A percentile compares a stretch with the other conserved stretches of the same genome.
Conservation (phyloP, 2,888 invertebrate species). For the Pedicia rivosa region DNA sequence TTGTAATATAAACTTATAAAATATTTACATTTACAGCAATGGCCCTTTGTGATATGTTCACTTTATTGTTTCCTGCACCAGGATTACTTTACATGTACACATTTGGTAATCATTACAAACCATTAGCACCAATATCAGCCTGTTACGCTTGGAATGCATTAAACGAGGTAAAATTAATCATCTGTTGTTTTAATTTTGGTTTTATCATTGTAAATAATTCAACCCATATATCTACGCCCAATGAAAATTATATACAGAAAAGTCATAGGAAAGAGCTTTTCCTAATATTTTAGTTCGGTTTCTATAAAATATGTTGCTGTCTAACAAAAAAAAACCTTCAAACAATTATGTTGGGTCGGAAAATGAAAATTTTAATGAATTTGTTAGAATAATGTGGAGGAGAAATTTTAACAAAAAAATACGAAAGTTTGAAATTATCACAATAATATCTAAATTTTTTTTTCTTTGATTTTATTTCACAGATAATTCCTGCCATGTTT, state of each 20-base stretch:
- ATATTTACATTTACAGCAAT: slow-evolving; percentile 40
- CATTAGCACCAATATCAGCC: slow-evolving; percentile 52
- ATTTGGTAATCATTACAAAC: slow-evolving; percentile 72
- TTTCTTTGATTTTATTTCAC: slow-evolving; percentile 8
- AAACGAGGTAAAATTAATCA: slow-evolving; percentile 47
- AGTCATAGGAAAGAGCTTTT: neutral
- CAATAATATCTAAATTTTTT: no score
- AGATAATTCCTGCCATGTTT: slow-evolving; percentile 62
- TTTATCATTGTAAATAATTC: no score
- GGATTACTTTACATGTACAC: slow-evolving; percentile 89
- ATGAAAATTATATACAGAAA: neutral
- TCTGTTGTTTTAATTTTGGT: no score
- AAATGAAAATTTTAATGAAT: no score
- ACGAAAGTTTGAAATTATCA: neutral
- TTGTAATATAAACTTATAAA: no score
- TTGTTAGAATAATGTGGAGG: no score
- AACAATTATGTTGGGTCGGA: no score
- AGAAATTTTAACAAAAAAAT: neutral
- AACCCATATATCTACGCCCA: neutral
- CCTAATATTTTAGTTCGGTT: neutral
- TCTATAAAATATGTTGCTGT: no score
- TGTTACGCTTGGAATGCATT: slow-evolving; percentile 69
- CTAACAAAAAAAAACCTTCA: no score
- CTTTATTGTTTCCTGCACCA: slow-evolving; percentile 76
- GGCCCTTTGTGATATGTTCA: slow-evolving; percentile 91